Evolutionary conservation across 2,113 vertebrate genomes (phyloP).

Genomic region (Ictalurus punctatus): DNA sequence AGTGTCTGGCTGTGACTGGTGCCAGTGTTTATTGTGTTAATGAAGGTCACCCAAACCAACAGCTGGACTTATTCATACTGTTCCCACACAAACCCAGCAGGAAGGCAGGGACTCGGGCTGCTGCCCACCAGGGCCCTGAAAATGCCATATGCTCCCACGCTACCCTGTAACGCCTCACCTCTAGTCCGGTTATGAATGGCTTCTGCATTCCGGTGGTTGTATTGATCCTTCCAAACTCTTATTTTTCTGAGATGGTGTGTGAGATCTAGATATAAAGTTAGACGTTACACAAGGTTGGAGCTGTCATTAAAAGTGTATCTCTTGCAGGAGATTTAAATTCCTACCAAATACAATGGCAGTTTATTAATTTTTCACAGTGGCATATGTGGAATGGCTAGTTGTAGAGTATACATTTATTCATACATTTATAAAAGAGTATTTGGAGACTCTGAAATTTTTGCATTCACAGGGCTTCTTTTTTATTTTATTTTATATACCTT

Average conservation of each 20-base stretch:
- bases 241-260: not conserved
- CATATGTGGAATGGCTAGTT: not conserved
- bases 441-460: not conserved
- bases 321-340: not conserved
- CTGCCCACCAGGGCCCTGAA: slow-evolving; percentile 58
- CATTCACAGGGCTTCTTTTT: not conserved
- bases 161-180: slow-evolving; percentile 55
- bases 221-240: not conserved
- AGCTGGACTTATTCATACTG: slow-evolving; percentile 65
- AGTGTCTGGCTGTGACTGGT: slow-evolving; percentile 63
- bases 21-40: slow-evolving; percentile 71
- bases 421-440: not conserved
- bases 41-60: slow-evolving; percentile 71
- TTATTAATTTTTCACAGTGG: not conserved
- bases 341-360: not conserved
- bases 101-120: slow-evolving; percentile 51
- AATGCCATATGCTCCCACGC: slow-evolving; percentile 69
- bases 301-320: not conserved
- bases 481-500: not conserved
- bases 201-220: not conserved
- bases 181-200: not conserved
- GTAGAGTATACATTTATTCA: not conserved
- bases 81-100: slow-evolving; percentile 64
- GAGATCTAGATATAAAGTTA: not conserved
- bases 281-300: not conserved